Evolutionary conservation across 2,797 vertebrate genomes (phyloP).

Genomic region (Lophius americanus): DNA sequence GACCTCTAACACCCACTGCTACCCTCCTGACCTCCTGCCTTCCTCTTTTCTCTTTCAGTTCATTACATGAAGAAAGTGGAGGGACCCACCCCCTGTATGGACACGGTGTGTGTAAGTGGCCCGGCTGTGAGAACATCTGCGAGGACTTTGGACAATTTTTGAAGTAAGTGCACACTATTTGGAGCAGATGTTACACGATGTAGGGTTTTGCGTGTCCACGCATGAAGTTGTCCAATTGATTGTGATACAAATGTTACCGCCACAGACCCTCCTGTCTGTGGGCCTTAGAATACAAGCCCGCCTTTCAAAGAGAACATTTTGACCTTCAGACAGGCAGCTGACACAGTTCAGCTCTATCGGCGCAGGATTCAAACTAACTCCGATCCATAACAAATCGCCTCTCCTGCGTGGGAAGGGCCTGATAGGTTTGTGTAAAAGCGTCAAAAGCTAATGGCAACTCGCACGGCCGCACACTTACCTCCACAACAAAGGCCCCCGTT

Average conservation of each 20-base stretch:
- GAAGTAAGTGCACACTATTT: constrained; percentile 86
- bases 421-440: constrained; percentile 76
- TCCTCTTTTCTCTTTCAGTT: constrained; percentile 75
- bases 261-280: constrained; percentile 20
- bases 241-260: not conserved
- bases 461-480: constrained; percentile 88
- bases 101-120: constrained; percentile 99
- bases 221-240: no score
- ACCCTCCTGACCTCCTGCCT: not conserved
- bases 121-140: constrained; percentile 98
- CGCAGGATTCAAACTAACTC: constrained; percentile 55
- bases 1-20: constrained; percentile 68
- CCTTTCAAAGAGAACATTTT: constrained; percentile 53
- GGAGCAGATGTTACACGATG: not conserved
- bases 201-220: no score
- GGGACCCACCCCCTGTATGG: constrained; percentile 97
- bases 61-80: constrained; percentile 95
- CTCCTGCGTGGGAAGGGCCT: constrained; percentile 57
- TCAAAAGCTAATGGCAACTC: constrained; percentile 89
- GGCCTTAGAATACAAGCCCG: constrained; percentile 42
- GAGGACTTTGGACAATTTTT: constrained; percentile 99
- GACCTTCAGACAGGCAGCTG: constrained; percentile 62
- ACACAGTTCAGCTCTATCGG: constrained; percentile 57
- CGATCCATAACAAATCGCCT: constrained; percentile 68
- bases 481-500: constrained; percentile 86